Base-by-base conservation (phyloP, 1,140 invertebrate species). In the Teleopsis dalmanni region DNA sequence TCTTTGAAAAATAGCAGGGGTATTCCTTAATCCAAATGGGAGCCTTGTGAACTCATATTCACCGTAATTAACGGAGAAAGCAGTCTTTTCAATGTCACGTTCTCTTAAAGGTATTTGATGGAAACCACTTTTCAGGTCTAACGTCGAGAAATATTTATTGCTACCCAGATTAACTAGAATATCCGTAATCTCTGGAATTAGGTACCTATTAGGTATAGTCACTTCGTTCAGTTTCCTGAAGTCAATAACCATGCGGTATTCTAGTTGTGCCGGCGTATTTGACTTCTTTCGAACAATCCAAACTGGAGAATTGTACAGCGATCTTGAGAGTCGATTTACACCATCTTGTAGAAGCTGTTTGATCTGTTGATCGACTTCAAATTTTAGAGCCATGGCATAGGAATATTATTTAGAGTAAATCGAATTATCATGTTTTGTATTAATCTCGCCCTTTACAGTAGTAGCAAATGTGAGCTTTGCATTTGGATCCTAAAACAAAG, bases 1-100 rank as follows among this genome's bases (percentile, higher is more conserved):
- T 34, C 49, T 38, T 37, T 50, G 53, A 49, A 68, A 70, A 9
- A 48, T 50, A 8, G 43, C 10, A 7, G 59, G 57, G n/a, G 50
- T 54, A 37, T 72, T 72, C 31, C 62, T 60, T 29, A 61, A 46
- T 7, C 55, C 55, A 42, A 61, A 63, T 57, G 70, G 29, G 70
- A 71, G 36, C 52, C 48, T 27, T 56, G 58, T n/a, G n/a, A n/a
- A n/a, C n/a, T n/a, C n/a, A n/a, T n/a, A n/a, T n/a, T n/a, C n/a
- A n/a, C n/a, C n/a, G n/a, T n/a, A n/a, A n/a, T n/a, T n/a, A n/a
- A n/a, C n/a, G n/a, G n/a, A n/a, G n/a, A n/a, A n/a, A 9, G 51
- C 40, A 7, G 54, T 60, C 18, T 50, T 56, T 18, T 50, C 37
- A 21, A 53, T 46, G 16, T 50, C 51, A 3, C 38, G 26, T 21